Base-by-base conservation (phyloP, 2,113 vertebrate species). In the Toxostoma redivivum region DNA sequence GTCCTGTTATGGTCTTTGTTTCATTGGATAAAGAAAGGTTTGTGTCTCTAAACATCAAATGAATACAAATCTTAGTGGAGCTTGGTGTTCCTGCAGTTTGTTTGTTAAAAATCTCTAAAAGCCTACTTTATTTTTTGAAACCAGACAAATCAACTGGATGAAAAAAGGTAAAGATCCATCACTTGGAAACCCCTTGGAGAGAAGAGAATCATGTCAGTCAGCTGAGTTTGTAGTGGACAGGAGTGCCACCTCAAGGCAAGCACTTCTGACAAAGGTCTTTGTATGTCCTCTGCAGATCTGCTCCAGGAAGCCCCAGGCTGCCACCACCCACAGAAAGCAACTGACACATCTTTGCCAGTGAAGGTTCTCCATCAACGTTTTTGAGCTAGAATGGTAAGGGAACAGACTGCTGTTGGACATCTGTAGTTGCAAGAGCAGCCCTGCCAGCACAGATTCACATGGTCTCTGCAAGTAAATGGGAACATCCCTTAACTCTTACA, bases 171-270 rank as follows among this genome's bases (percentile, higher is more conserved):
- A 56, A 65, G 22, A 45, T 62, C 7, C 3, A 5, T 13, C 12
- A 17, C 2, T 72, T 72, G 7, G 19, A 85, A 72, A 38, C 4
- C 1, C 47, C 11, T n/a, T 71, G 33, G 28, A 72, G 12, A 69
- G 16, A 80, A 77, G 7, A 72, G 9, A 25, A 44, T 73, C 8
- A 13, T 17, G 15, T 66, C 30, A 48, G 11, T 27, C 7, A 38
- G 15, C 9, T 53, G 50, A 54, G 6, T n/a, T 74, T 16, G 15
- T 24, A 25, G 12, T 16, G 16, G 6, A 70, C 19, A 70, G 54
- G 13, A 56, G 3, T 0, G 0, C 2, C 45, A 50, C 20, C 15
- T 21, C 6, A 20, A 14, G 51, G 16, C 50, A 83, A 47, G 21
- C 6, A 5, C 3, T 73, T 69, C 20, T 53, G 30, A 44, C 5